Evolutionary conservation across 2,797 vertebrate genomes (phyloP), one percentile per base, ranked within the genome.

Genomic region (Hippocampus kuda): DNA sequence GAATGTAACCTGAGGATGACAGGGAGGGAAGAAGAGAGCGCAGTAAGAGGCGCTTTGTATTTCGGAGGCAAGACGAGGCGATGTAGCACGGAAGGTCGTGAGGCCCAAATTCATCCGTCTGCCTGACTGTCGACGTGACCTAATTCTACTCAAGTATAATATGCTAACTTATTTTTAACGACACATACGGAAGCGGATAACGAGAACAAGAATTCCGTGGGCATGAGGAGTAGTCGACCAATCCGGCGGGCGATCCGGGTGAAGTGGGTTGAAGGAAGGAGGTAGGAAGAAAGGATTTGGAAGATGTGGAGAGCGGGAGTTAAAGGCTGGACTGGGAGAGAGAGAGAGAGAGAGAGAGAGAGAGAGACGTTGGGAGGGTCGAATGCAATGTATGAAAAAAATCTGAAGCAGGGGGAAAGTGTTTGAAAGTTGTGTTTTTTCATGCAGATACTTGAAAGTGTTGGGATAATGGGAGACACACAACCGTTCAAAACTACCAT

Each of bases 291-390:
- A 72, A 65, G 49, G 49, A 41, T 54, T 27, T 24, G 66, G 27
- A 18, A 27, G 63, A 65, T 27, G 8, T 20, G 16, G 26, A 65
- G 63, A 48, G 24, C 41, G 5, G n/a, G 41, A 79, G 77, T 77
- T 72, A 86, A 88, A 86, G 83, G 85, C 86, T 82, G 84, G 70
- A 72, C 74, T 66, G 22, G 16, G 61, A 22, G 48, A 42, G 26
- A 27, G 26, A 8, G 30, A 30, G 62, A 54, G n/a, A n/a, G n/a
- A n/a, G n/a, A n/a, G n/a, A 44, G 65, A 26, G 53, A 10, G n/a
- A 27, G 26, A 8, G 34, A n/a, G 62, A 54, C 27, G 27, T 41
- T 56, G 51, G 18, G 13, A 62, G 56, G 3, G 1, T 26, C 42
- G 42, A 24, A 34, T 46, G n/a, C 4, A 54, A 48, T 27, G 59